Evolutionary conservation across 2,888 invertebrate species (phyloP), one percentile per base, ranked within the genome.

Genomic region (Pegoplata infirma): DNA sequence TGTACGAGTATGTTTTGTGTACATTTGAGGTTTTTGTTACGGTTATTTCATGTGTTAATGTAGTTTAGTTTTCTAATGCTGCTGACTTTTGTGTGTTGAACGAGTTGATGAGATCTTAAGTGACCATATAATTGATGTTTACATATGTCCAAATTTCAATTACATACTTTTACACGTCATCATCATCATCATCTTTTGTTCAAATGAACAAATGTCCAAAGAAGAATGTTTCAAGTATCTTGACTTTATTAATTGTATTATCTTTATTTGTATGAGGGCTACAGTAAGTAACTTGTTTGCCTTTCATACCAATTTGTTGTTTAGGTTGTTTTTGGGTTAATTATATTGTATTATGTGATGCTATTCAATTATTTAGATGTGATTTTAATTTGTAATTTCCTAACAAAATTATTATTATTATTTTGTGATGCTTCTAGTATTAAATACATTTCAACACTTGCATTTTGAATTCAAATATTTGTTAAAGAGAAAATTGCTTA

Each of bases 51-150:
- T 58, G 56, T 21, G 14, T 21, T 40, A 23, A 51, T 23, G 49
- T 23, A 21, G 2, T 16, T 53, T 53, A 16, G 25, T 14, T 19
- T 32, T 10, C 12, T 17, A 14, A 16, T 19, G 49, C n/a, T 17
- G 23, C 19, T 12, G n/a, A 14, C 14, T 14, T 46, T 47, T 25
- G n/a, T 28, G 10, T 40, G 17, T 14, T 21, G 8, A 14, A 51
- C 40, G 14, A 64, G 8, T 23, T 64, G 51, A 25, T 51, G 21
- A 23, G 40, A 64, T 64, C 25, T 64, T 40, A 67, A 55, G 55
- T 67, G 66, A 32, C 55, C 66, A 67, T 46, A 28, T 56, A 67
- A 56, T 44, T 55, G 16, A 55, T 55, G 46, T 28, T 55, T 25
- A 21, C 21, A 44, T 23, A 16, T 21, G 17, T 58, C n/a, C 21